phyloP scores from a whole-genome alignment of 1,140 invertebrate genomes.

The Saxidomus purpurata region DNA sequence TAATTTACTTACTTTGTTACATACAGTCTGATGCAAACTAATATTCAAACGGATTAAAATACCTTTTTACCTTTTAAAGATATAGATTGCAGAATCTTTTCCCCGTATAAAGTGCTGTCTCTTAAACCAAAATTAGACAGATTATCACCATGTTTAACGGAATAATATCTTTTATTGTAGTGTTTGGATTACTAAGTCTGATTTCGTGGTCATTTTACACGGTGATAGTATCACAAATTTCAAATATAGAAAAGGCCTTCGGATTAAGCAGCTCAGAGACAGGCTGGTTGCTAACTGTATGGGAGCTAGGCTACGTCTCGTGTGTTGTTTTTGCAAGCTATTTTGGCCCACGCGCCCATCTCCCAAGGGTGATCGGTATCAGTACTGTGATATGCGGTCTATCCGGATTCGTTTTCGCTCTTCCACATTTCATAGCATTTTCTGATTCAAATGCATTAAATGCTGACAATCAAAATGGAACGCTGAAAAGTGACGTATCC shows the following conservation, averaged over 20 bases:
- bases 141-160: not conserved
- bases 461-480: not conserved
- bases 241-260: slow-evolving; percentile 58
- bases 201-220: slow-evolving; percentile 50
- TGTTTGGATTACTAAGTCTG: slow-evolving; percentile 39
- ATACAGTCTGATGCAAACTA: too few relatives aligned
- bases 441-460: not conserved
- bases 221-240: slow-evolving; percentile 37
- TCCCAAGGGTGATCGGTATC: slow-evolving; percentile 27
- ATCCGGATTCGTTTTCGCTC: slow-evolving; percentile 31
- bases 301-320: slow-evolving; percentile 53
- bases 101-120: too few relatives aligned
- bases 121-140: too few relatives aligned
- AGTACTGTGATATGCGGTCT: slow-evolving; percentile 23
- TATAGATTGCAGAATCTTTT: too few relatives aligned
- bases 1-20: too few relatives aligned
- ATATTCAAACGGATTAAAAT: too few relatives aligned
- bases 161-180: slow-evolving; percentile 26
- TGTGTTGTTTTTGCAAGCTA: slow-evolving; percentile 49
- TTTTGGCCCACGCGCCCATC: slow-evolving; percentile 24
- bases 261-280: slow-evolving; percentile 44
- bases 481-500: too few relatives aligned
- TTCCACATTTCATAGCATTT: slow-evolving; percentile 58
- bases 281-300: slow-evolving; percentile 52
- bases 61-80: too few relatives aligned